Evolutionary conservation across 2,888 invertebrate species (phyloP), one percentile per base, ranked within the genome.

Genomic region (Papilio gigon): DNA sequence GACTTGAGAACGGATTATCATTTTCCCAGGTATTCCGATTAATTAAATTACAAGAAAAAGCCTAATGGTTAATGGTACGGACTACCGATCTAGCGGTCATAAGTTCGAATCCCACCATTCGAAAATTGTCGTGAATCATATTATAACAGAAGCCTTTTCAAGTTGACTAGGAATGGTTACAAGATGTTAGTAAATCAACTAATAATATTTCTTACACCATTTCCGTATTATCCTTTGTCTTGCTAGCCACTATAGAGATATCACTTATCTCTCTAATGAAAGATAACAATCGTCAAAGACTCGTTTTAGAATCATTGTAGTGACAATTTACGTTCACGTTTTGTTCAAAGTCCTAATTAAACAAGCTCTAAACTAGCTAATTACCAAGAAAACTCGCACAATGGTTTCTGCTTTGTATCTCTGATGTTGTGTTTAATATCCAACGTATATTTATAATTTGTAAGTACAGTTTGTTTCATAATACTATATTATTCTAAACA

Each of bases 221-320:
- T 20, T 44, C 44, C 44, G 44, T 44, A 20, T 20, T 20, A 44
- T 9, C 14, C 3, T 40, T 1, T 40, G 1, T 27, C 14, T 53
- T 53, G n/a, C 53, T 27, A n/a, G 53, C 27, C 27, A 27, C n/a
- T n/a, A 27, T 53, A 27, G 27, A 53, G 53, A n/a, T 53, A 53
- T 11, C n/a, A 27, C n/a, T 53, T 53, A 53, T 53, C 27, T 25
- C 14, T 25, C 8, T 53, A 53, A 27, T 53, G 27, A 27, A 4
- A 14, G 53, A 53, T 53, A 53, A 53, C n/a, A 50, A 27, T 53
- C 27, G 53, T 14, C 53, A 53, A 53, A 53, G 53, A 27, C n/a
- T 53, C 27, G 53, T 25, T 14, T 50, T 27, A 25, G 4, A 53
- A 53, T 53, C 27, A 27, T 53, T 8, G 27, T 8, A 8, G 0